Percentiles rank a stretch among this genome's conserved stretches.
phyloP scores from a whole-genome alignment of 2,888 invertebrate species.

The Dinocampus coccinellae region DNA sequence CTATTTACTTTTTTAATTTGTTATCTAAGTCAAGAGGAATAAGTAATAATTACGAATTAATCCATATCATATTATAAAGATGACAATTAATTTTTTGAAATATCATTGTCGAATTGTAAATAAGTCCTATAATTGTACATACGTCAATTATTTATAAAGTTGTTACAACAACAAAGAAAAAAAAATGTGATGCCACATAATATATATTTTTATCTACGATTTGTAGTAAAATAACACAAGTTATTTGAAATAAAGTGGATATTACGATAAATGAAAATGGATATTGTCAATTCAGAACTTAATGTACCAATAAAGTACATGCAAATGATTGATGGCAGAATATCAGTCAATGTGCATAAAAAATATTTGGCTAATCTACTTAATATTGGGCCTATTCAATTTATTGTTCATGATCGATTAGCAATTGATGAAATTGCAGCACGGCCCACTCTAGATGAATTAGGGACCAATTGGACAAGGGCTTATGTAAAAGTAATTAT shows the following conservation, averaged over 20 bases:
- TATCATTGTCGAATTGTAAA: background rate
- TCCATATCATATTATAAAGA: background rate
- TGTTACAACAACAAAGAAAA: background rate
- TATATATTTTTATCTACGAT: background rate
- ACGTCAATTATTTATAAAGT: background rate
- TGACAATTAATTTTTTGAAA: background rate
- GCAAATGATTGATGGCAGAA: constrained; percentile 57
- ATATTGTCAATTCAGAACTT: constrained; percentile 79
- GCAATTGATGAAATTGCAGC: constrained; percentile 71
- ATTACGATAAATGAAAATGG: constrained; percentile 72
- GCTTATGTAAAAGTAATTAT: constrained; percentile 67
- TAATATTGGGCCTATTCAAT: constrained; percentile 62
- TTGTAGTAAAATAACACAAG: background rate
- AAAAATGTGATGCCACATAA: too few species aligned
- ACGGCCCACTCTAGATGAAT: constrained; percentile 70
- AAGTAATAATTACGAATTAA: background rate
- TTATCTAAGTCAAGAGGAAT: background rate
- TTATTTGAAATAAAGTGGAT: background rate
- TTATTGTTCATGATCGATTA: constrained; percentile 69
- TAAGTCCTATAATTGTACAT: background rate
- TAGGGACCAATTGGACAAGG: constrained; percentile 69
- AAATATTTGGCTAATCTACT: constrained; percentile 69
- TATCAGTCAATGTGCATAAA: constrained; percentile 67
- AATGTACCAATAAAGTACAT: constrained; percentile 76
- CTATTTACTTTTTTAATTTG: background rate